These are phyloP conservation scores for Abramis brama DNA, from an alignment of 2,113 vertebrate species.

Conservation along the genomic window DNA sequence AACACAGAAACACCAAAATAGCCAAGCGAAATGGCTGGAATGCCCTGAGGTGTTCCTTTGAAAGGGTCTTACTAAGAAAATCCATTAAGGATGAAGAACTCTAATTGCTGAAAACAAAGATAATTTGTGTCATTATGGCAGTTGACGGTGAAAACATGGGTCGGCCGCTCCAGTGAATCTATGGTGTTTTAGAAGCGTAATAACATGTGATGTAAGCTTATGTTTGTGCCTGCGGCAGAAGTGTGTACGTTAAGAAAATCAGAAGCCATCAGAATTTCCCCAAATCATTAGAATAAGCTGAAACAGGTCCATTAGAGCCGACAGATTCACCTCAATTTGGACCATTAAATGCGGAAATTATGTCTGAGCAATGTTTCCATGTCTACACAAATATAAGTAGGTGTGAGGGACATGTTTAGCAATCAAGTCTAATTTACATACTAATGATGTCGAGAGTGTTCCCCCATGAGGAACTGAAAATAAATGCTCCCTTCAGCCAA, in stretches of 20 bases:
- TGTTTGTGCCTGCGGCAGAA: not conserved
- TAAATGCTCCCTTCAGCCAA: conserved; percentile 36
- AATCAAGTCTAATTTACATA: conserved; percentile 55
- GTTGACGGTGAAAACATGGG: conserved; percentile 41
- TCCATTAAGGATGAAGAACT: conserved; percentile 37
- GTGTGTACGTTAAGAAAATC: conserved; percentile 3
- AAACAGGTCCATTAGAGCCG: conserved; percentile 46
- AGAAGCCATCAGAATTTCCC: not conserved
- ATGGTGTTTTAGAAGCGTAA: conserved; percentile 8
- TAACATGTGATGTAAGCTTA: conserved; percentile 46
- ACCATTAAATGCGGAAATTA: conserved; percentile 54
- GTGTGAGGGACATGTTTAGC: conserved; percentile 55
- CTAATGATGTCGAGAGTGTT: conserved; percentile 54
- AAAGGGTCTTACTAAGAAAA: conserved; percentile 30
- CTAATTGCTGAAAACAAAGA: conserved; percentile 52
- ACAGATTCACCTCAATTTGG: conserved; percentile 48
- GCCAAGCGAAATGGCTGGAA: conserved; percentile 39
- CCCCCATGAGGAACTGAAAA: conserved; percentile 8
- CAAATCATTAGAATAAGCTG: conserved; percentile 40
- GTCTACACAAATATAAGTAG: conserved; percentile 53
- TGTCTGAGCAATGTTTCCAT: conserved; percentile 54
- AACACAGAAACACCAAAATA: conserved; percentile 51
- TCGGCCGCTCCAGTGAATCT: conserved; percentile 9
- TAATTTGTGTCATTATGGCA: conserved; percentile 52
- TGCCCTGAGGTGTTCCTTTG: conserved; percentile 13